Evolutionary conservation across 2,113 vertebrate species (phyloP).

Genomic region (Anarhynchus alexandrinus): DNA sequence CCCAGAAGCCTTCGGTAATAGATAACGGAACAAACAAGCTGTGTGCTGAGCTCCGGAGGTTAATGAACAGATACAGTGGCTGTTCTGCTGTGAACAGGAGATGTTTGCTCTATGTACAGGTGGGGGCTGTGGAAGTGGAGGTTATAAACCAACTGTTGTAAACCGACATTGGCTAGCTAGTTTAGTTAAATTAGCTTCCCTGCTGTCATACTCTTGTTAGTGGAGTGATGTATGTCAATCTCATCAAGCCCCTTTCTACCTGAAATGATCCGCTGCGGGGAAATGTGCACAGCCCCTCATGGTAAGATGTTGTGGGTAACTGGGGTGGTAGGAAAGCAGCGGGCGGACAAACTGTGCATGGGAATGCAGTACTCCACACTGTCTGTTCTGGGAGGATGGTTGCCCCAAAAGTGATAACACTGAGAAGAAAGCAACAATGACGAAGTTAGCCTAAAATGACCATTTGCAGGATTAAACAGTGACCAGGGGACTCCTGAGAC

Average conservation of each 20-base stretch:
- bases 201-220: neutral
- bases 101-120: neutral
- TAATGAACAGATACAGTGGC: neutral
- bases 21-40: neutral
- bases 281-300: rapidly evolving
- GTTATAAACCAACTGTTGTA: neutral
- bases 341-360: rapidly evolving
- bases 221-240: neutral
- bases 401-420: neutral
- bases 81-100: neutral
- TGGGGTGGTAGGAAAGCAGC: neutral
- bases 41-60: neutral
- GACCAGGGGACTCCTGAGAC: neutral
- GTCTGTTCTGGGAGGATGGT: neutral
- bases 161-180: neutral
- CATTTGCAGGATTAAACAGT: neutral
- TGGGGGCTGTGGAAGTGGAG: neutral
- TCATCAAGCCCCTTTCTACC: neutral
- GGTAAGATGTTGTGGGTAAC: too few relatives aligned
- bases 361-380: neutral
- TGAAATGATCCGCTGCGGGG: rapidly evolving
- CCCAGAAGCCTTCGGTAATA: neutral
- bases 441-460: neutral
- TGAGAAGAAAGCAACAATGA: neutral
- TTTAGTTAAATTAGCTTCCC: neutral